phyloP scores from a whole-genome alignment of 2,888 invertebrate species.

The Bruchidius siliquastri region DNA sequence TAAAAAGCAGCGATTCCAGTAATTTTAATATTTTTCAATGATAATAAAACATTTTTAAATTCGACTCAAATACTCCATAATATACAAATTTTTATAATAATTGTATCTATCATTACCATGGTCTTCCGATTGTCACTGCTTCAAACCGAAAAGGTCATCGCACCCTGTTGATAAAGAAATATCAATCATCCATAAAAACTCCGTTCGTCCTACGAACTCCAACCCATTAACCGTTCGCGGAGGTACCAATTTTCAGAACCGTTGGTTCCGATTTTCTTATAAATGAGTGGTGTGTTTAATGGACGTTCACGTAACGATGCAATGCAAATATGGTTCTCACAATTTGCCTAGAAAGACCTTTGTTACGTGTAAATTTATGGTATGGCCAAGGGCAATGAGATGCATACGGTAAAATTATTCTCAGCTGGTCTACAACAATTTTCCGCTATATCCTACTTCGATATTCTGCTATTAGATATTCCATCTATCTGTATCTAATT shows the following conservation, averaged over 20 bases:
- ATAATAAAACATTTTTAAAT: too few relatives aligned
- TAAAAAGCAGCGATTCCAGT: too few relatives aligned
- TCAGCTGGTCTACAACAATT: neutral
- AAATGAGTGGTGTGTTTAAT: neutral
- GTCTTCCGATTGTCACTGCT: neutral
- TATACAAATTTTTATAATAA: too few relatives aligned
- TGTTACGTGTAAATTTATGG: neutral
- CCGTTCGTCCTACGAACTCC: neutral
- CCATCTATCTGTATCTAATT: neutral
- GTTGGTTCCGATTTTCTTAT: neutral
- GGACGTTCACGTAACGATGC: neutral
- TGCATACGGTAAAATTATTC: neutral
- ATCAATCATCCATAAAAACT: neutral
- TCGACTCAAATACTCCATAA: too few relatives aligned
- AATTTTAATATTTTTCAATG: too few relatives aligned
- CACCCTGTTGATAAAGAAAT: neutral
- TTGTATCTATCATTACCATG: too few relatives aligned
- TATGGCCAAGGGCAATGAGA: neutral
- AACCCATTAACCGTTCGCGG: neutral
- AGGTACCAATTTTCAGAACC: neutral
- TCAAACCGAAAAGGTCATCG: neutral
- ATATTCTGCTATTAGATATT: neutral
- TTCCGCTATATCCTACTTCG: neutral
- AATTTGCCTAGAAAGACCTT: neutral
- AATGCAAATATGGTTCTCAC: neutral